phyloP scores from a whole-genome alignment of 37 sponge, comb jelly and placozoan species.

The Eunapius fragilis region DNA sequence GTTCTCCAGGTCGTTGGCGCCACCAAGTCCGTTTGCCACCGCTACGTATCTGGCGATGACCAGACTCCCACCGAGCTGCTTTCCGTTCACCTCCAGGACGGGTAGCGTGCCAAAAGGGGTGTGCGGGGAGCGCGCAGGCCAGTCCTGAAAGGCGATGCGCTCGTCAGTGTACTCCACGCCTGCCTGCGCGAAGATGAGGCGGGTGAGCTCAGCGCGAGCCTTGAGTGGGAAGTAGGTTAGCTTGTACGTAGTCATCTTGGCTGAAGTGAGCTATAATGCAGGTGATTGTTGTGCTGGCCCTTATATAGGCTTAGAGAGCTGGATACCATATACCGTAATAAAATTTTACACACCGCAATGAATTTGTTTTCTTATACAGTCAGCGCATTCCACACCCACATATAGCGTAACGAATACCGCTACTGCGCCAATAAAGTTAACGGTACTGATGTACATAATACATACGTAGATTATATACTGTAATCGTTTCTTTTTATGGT shows the following conservation, averaged over 20 bases:
- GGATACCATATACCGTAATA: no score
- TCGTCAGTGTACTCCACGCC: constrained; percentile 55
- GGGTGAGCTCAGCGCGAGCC: constrained; percentile 44
- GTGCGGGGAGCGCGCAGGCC: constrained; percentile 11
- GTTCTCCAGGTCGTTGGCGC: constrained; percentile 19
- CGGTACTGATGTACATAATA: no score
- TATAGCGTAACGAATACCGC: no score
- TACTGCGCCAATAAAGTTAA: no score
- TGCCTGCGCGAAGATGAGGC: constrained; percentile 53
- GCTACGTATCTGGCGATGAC: constrained; percentile 48
- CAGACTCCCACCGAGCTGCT: constrained; percentile 42
- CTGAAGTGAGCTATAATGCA: no score
- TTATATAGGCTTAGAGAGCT: no score
- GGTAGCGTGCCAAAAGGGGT: constrained; percentile 53
- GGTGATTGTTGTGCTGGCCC: no score
- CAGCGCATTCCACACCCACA: no score
- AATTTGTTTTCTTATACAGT: no score
- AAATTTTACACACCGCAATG: no score
- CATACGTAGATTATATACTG: no score
- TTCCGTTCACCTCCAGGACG: constrained; percentile 54
- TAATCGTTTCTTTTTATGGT: no score
- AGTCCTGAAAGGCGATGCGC: background rate
- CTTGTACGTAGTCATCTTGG: constrained; percentile 64
- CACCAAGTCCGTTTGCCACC: constrained; percentile 44
- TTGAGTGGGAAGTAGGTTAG: constrained; percentile 38